A percentile compares a stretch with the other conserved stretches of the same genome.
Evolutionary conservation across 2,888 invertebrate species (phyloP).

Genomic region (Diachrysia chrysitis): DNA sequence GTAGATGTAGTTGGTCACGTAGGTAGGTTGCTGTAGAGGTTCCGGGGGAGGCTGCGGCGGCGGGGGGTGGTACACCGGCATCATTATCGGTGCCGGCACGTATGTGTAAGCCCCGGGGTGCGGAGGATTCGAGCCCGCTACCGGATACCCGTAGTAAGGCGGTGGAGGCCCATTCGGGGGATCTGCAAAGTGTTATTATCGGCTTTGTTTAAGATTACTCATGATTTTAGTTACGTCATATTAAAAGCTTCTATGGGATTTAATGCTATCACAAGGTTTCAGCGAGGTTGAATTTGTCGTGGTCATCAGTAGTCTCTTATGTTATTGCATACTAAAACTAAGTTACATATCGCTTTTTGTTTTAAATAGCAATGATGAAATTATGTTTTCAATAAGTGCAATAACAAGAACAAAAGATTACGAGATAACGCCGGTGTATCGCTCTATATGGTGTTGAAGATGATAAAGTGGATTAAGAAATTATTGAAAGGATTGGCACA

Average conservation of each 20-base stretch:
- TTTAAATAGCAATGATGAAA: not conserved
- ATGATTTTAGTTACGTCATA: too few relatives aligned
- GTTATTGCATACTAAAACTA: too few relatives aligned
- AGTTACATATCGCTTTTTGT: not conserved
- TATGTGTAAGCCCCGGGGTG: conserved; percentile 69
- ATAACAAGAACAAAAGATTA: conserved; percentile 4
- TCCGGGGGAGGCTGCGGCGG: conserved; percentile 61
- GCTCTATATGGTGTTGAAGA: not conserved
- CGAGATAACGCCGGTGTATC: not conserved
- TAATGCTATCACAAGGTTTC: too few relatives aligned
- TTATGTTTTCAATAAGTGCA: not conserved
- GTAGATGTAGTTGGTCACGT: conserved; percentile 79
- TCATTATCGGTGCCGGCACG: conserved; percentile 79
- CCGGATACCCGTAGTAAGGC: conserved; percentile 42
- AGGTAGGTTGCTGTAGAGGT: conserved; percentile 66
- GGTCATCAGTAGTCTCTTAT: too few relatives aligned
- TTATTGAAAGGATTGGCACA: not conserved
- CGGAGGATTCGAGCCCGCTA: conserved; percentile 44
- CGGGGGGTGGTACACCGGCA: conserved; percentile 77
- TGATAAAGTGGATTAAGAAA: conserved; percentile 1
- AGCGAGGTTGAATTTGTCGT: too few relatives aligned
- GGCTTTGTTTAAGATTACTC: too few relatives aligned
- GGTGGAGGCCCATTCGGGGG: conserved; percentile 67
- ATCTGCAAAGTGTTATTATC: conserved; percentile 57
- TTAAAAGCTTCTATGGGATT: too few relatives aligned